Conservation (phyloP, 2,888 invertebrate species). For the Bruchidius siliquastri region DNA sequence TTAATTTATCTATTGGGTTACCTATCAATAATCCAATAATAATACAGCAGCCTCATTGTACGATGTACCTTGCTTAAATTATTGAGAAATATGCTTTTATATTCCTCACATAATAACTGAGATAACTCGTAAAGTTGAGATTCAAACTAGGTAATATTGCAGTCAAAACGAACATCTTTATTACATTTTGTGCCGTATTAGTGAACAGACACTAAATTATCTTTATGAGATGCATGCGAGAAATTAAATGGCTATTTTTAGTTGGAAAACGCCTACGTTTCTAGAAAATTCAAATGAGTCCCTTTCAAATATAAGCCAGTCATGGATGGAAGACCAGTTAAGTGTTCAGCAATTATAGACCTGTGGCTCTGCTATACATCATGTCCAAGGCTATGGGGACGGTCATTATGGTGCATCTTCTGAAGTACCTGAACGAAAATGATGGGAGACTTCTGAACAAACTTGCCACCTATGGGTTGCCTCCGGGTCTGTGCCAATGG, state of each 20-base stretch:
- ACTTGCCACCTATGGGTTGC: no score
- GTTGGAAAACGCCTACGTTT: conserved; percentile 9
- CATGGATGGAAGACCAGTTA: no score
- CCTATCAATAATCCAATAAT: no score
- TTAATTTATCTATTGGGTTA: no score
- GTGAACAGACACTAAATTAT: conserved; percentile 21
- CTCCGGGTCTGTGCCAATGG: no score
- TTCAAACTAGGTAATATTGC: conserved; percentile 29
- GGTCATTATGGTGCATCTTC: no score
- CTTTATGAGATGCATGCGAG: conserved; percentile 25
- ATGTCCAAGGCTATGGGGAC: no score
- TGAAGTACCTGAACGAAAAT: no score
- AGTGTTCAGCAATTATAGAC: no score
- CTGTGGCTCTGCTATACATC: no score
- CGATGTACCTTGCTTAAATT: background rate
- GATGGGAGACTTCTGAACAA: no score
- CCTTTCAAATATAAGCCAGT: no score
- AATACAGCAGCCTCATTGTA: background rate
- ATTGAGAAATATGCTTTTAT: background rate
- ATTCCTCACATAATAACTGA: background rate
- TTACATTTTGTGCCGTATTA: conserved; percentile 27
- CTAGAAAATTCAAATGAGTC: background rate
- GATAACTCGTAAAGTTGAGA: conserved; percentile 18
- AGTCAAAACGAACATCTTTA: conserved; percentile 31
- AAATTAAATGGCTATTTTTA: conserved; percentile 18